A percentile compares a stretch with the other conserved stretches of the same genome.
Conservation (phyloP, 2,797 vertebrate genomes). For the Menidia menidia region DNA sequence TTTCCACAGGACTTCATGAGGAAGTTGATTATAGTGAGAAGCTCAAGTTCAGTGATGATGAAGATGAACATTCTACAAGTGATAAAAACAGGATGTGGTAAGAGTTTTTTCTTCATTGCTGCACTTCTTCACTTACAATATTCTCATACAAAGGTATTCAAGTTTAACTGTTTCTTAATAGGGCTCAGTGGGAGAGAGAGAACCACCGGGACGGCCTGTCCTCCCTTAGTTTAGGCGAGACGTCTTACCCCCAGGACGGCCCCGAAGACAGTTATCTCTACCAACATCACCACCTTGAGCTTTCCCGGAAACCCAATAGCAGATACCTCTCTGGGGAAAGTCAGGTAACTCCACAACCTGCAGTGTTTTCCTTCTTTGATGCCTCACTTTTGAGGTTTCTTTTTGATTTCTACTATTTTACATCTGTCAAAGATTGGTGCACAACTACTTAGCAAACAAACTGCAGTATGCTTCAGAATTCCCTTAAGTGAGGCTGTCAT, state of each 20-base stretch:
- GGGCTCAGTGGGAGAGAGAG: slow-evolving; percentile 87
- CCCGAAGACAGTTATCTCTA: slow-evolving; percentile 84
- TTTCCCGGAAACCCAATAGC: slow-evolving; percentile 85
- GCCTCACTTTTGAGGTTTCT: slow-evolving; percentile 22
- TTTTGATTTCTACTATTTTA: slow-evolving; percentile 14
- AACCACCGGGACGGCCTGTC: slow-evolving; percentile 85
- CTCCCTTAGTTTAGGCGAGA: slow-evolving; percentile 89
- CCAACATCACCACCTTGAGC: slow-evolving; percentile 79
- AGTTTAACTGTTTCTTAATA: slow-evolving; percentile 37
- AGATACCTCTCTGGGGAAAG: slow-evolving; percentile 84
- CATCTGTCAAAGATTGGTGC: slow-evolving; percentile 20
- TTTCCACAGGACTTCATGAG: slow-evolving; percentile 91
- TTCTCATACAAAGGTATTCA: slow-evolving; percentile 11
- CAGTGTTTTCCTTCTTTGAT: slow-evolving; percentile 39
- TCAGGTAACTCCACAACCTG: slow-evolving; percentile 38
- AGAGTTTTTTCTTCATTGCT: slow-evolving; percentile 37
- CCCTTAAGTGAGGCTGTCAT: slow-evolving; percentile 28
- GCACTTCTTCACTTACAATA: neutral
- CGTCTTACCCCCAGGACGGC: slow-evolving; percentile 83
- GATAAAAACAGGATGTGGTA: slow-evolving; percentile 91
- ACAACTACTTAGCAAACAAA: slow-evolving; percentile 24
- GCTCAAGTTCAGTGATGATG: slow-evolving; percentile 97
- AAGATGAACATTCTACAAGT: slow-evolving; percentile 85
- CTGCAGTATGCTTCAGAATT: slow-evolving; percentile 12
- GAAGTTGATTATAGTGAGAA: slow-evolving; percentile 99